Percentiles rank a stretch among this genome's conserved stretches.
Evolutionary conservation across 2,113 vertebrate genomes (phyloP).

Genomic region (Ia io): DNA sequence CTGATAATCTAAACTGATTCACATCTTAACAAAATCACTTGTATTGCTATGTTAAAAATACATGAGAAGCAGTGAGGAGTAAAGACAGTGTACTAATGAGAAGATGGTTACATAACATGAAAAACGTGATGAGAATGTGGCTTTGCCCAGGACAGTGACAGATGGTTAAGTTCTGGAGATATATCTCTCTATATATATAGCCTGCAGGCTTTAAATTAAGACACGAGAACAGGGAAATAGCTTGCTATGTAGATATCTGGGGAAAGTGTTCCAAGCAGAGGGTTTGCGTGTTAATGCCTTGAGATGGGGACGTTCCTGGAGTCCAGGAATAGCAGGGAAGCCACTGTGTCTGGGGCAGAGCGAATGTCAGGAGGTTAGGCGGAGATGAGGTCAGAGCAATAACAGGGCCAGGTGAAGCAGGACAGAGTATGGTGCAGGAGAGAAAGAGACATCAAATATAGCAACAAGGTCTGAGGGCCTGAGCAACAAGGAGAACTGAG

Average conservation of each 20-base stretch:
- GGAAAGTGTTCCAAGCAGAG: not conserved
- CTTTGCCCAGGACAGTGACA: not conserved
- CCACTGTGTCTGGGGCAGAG: not conserved
- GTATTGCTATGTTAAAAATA: not conserved
- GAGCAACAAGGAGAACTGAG: not conserved
- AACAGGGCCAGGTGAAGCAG: not conserved
- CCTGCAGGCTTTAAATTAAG: not conserved
- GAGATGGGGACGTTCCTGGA: not conserved
- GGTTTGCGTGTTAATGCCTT: not conserved
- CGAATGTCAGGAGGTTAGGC: fast-evolving
- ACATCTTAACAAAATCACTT: not conserved
- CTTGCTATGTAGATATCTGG: not conserved
- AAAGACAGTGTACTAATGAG: not conserved
- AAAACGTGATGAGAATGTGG: not conserved
- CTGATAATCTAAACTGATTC: not conserved
- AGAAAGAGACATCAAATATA: not conserved
- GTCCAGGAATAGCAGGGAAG: fast-evolving
- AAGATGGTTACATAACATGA: not conserved
- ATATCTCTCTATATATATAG: not conserved
- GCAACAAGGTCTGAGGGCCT: not conserved
- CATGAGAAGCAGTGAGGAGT: not conserved
- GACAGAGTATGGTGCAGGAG: fast-evolving
- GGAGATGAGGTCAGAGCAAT: not conserved
- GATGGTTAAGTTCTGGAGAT: not conserved
- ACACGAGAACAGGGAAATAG: not conserved